Base-by-base conservation (phyloP, 2,113 vertebrate genomes). In the Pangasianodon gigas region DNA sequence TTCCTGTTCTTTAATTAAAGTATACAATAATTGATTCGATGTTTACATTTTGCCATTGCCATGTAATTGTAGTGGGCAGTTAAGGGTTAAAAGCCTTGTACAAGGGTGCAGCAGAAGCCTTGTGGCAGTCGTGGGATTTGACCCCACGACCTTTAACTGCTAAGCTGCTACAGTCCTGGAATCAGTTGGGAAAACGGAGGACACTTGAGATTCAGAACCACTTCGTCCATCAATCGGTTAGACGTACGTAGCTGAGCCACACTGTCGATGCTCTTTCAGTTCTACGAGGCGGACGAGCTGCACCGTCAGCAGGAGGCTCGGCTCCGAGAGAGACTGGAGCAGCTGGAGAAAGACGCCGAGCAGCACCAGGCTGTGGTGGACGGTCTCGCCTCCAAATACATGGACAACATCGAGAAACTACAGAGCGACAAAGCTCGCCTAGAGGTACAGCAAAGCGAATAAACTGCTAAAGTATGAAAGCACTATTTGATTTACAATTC, bases 241-340 rank as follows among this genome's bases (percentile, higher is more conserved):
- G 67, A 71, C 67, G 26, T 11, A 26, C 26, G 21, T 41, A 74
- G 14, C 54, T 79, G 51, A 81, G 32, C 7, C 19, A 4, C 37
- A 10, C 32, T 71, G 54, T 52, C 54, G 5, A 8, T 48, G 3
- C 85, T 29, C 92, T 54, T 89, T 71, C 62, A 99, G 98, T 98
- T 97, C 89, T 98, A 97, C n/a, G 98, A 99, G 94, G 98, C 98
- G 0, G 97, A 97, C 11, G 98, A 99, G 91, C 96, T 96, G 92
- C 98, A 99, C 93, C 97, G 95, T 88, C 97, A 93, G 74, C 96
- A 97, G 90, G 97, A 99, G 94, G 95, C 95, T 0, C 96, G 97
- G 91, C 94, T 99, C 84, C 96, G 91, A 92, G 93, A 91, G 1
- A 96, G 95, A 41, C 95, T 99, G 51, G 94, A 97, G 5, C 92